Percentiles rank a stretch among this genome's conserved stretches.
Evolutionary conservation across 2,113 vertebrate genomes (phyloP).

Genomic region (Elephantulus edwardii): DNA sequence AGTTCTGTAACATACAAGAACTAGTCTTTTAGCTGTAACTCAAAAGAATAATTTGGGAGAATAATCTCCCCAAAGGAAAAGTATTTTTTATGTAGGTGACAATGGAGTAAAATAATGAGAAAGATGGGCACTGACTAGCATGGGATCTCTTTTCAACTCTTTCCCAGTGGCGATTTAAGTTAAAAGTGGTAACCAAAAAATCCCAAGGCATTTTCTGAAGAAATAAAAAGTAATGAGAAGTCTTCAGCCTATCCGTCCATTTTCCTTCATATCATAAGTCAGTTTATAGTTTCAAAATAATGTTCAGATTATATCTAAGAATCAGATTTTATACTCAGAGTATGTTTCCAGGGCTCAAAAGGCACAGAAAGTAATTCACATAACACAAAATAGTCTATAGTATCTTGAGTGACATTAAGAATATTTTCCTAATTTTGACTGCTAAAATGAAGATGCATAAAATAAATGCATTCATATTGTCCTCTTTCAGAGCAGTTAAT

Average conservation of each 20-base stretch:
- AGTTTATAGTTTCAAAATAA: constrained; percentile 23
- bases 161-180: background rate
- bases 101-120: background rate
- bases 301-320: background rate
- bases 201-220: background rate
- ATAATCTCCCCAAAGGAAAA: background rate
- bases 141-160: background rate
- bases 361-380: background rate
- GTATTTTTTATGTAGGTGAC: background rate
- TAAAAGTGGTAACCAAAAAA: background rate
- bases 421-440: background rate
- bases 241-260: background rate
- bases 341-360: background rate
- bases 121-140: background rate
- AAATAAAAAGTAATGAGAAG: background rate
- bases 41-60: constrained; percentile 37
- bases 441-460: background rate
- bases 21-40: constrained; percentile 1
- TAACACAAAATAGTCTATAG: background rate
- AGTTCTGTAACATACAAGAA: constrained; percentile 1
- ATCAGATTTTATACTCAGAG: background rate
- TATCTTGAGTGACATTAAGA: background rate
- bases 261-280: constrained; percentile 10
- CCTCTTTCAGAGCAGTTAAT: no score
- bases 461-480: background rate